Percentiles rank a stretch among this genome's conserved stretches.
Evolutionary conservation across 1,140 invertebrate species (phyloP).

Genomic region (Formica selysi): DNA sequence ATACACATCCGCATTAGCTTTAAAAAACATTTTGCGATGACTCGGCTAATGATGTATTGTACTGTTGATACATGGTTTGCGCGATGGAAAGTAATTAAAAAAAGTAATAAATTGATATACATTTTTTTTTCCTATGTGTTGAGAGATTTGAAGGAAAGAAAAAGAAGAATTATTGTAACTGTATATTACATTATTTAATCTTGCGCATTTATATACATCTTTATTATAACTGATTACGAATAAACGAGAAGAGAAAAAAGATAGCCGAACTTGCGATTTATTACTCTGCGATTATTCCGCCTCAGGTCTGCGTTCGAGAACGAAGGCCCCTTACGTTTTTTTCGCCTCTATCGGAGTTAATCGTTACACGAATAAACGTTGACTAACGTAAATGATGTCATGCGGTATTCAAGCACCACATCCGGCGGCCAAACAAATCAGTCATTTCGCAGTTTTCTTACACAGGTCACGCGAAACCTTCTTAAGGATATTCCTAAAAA

Average conservation of each 20-base stretch:
- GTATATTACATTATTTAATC: constrained; percentile 77
- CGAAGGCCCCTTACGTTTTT: neutral
- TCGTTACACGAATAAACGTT: neutral
- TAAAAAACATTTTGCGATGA: constrained; percentile 53
- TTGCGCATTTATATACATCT: constrained; percentile 79
- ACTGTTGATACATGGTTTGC: constrained; percentile 73
- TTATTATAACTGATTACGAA: constrained; percentile 75
- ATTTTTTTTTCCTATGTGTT: constrained; percentile 72
- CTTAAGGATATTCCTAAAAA: neutral
- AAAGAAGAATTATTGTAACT: constrained; percentile 65
- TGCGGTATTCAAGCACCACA: constrained; percentile 64
- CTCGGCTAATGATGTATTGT: constrained; percentile 62
- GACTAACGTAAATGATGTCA: constrained; percentile 52
- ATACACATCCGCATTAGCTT: constrained; percentile 61
- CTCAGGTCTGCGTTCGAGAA: constrained; percentile 29
- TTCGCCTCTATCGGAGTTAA: neutral
- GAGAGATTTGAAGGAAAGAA: constrained; percentile 35
- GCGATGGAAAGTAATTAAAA: constrained; percentile 73
- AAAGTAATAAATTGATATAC: constrained; percentile 75
- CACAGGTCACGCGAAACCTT: neutral
- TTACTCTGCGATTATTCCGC: constrained; percentile 39
- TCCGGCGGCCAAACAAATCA: constrained; percentile 42
- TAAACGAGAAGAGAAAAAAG: constrained; percentile 69
- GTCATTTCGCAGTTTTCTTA: neutral
- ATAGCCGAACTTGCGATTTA: constrained; percentile 41